A percentile compares a stretch with the other conserved stretches of the same genome.
Evolutionary conservation across 2,797 vertebrate genomes (phyloP).

Genomic region (Enteromius anoplus): DNA sequence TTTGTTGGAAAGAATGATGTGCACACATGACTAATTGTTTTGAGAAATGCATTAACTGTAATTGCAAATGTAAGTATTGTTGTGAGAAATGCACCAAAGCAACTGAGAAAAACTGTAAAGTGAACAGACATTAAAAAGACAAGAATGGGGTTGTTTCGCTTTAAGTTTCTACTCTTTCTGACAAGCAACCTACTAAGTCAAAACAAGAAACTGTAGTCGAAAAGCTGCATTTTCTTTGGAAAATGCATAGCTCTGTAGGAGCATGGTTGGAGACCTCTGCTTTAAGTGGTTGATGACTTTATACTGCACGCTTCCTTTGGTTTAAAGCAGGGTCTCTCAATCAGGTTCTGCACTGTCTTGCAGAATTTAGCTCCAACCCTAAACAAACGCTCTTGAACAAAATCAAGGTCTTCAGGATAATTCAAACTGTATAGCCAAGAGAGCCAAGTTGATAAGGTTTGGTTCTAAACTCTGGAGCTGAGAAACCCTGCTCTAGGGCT

Average conservation of each 20-base stretch:
- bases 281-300: not conserved
- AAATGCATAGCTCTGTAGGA: not conserved
- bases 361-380: not conserved
- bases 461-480: not conserved
- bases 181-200: slow-evolving; percentile 8
- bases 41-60: too few relatives aligned
- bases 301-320: not conserved
- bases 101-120: too few relatives aligned
- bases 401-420: not conserved
- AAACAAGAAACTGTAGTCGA: not conserved
- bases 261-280: not conserved
- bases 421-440: not conserved
- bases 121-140: slow-evolving; percentile 10
- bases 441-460: not conserved
- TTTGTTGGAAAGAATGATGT: too few relatives aligned
- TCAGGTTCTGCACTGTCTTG: not conserved
- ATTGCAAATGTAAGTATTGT: too few relatives aligned
- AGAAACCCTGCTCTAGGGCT: not conserved
- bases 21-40: too few relatives aligned
- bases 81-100: too few relatives aligned
- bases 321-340: not conserved
- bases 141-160: slow-evolving; percentile 15
- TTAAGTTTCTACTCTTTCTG: not conserved
- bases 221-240: not conserved
- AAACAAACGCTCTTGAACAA: not conserved